A percentile compares a stretch with the other conserved stretches of the same genome.
Conservation (phyloP, 2,113 vertebrate species). For the Ifrita kowaldi region DNA sequence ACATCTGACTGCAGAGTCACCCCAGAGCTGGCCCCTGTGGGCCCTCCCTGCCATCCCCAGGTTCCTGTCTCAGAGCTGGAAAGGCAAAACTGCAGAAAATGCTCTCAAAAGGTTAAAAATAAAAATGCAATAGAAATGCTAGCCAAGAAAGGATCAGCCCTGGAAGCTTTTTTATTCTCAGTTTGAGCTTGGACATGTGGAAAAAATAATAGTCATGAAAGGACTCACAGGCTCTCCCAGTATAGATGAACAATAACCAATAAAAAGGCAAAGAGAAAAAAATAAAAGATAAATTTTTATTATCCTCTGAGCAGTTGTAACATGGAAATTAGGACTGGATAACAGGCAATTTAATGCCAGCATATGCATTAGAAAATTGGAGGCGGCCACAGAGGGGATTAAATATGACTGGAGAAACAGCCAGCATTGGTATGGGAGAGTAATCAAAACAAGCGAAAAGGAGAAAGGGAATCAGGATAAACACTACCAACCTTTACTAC, state of each 20-base stretch:
- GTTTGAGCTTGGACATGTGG: slow-evolving; percentile 41
- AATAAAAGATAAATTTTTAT: not conserved
- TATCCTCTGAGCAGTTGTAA: not conserved
- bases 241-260: not conserved
- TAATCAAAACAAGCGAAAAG: not conserved
- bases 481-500: not conserved
- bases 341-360: not conserved
- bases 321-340: not conserved
- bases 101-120: slow-evolving; percentile 31
- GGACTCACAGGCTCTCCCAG: not conserved
- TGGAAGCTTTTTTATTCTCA: slow-evolving; percentile 30
- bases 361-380: not conserved
- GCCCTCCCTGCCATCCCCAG: not conserved
- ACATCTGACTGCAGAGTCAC: not conserved
- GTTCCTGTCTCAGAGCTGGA: not conserved
- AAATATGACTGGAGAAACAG: not conserved
- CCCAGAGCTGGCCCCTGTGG: not conserved
- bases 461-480: not conserved
- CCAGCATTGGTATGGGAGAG: not conserved
- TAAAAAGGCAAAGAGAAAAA: not conserved
- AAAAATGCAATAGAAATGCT: not conserved
- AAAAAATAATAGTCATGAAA: slow-evolving; percentile 45
- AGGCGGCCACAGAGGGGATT: not conserved
- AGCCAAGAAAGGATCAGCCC: not conserved
- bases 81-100: not conserved